phyloP scores from a whole-genome alignment of 37 sponge, comb jelly and placozoan species.

The Crambe crambe region DNA sequence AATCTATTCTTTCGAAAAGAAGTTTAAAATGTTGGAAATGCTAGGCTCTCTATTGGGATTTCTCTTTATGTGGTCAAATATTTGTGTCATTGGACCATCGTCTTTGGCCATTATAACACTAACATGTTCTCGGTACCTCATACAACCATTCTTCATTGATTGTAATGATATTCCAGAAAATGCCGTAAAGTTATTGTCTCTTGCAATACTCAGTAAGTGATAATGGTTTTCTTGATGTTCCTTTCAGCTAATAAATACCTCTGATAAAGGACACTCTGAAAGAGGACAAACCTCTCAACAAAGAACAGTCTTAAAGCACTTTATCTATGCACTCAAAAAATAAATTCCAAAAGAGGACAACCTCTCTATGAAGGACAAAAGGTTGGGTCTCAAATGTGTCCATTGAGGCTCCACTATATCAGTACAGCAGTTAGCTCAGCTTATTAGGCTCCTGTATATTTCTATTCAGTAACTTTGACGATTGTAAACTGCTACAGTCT shows the following conservation, averaged over 20 bases:
- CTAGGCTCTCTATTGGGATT: conserved; percentile 62
- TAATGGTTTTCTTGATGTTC: no score
- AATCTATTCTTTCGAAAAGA: conserved; percentile 60
- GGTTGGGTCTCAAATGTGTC: no score
- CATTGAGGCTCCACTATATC: no score
- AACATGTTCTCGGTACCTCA: conserved; percentile 51
- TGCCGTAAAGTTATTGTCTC: background rate
- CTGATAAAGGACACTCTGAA: no score
- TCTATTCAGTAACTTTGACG: no score
- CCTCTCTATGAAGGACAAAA: no score
- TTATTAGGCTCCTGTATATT: background rate
- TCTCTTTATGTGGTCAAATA: conserved; percentile 48
- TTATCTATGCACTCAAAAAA: no score
- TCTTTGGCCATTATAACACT: conserved; percentile 36
- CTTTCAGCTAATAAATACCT: no score
- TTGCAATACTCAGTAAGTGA: background rate
- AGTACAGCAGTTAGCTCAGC: background rate
- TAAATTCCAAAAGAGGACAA: no score
- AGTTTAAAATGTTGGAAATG: background rate
- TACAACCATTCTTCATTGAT: conserved; percentile 46
- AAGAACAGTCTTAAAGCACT: no score
- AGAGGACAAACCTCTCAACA: no score
- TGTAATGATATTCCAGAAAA: conserved; percentile 20
- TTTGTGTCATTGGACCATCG: conserved; percentile 29
- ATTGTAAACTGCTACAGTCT: conserved; percentile 46